Evolutionary conservation across 2,797 vertebrate genomes (phyloP).

Genomic region (Knipowitschia caucasica): DNA sequence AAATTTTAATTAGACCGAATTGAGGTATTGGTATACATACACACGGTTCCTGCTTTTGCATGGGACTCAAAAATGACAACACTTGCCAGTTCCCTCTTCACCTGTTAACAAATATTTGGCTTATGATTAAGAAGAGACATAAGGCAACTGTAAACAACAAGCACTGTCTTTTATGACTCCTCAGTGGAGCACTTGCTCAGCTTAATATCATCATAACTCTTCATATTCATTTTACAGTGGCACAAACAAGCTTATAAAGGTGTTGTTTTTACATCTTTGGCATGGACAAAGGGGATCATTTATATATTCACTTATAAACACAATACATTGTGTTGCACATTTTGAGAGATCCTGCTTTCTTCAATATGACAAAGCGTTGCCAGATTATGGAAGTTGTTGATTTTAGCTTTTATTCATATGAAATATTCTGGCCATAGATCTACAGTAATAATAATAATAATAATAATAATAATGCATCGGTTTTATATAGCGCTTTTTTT

Average conservation of each 20-base stretch:
- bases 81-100: constrained; percentile 91
- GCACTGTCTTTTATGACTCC: constrained; percentile 1
- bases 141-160: not conserved
- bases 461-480: no score
- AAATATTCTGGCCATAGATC: no score
- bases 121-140: constrained; percentile 6
- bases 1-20: not conserved
- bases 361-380: no score
- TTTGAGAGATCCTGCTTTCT: no score
- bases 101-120: constrained; percentile 77
- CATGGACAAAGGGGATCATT: not conserved
- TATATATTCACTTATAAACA: not conserved
- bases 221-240: not conserved
- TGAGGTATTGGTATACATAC: constrained; percentile 77
- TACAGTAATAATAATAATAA: no score
- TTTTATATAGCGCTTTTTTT: no score
- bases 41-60: constrained; percentile 95
- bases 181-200: not conserved
- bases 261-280: not conserved
- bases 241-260: not conserved
- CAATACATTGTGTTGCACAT: no score
- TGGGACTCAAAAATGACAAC: constrained; percentile 97
- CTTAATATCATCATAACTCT: not conserved
- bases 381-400: no score
- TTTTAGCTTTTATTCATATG: no score